phyloP scores from a whole-genome alignment of 2,888 invertebrate genomes.

The Agrotis segetum region DNA sequence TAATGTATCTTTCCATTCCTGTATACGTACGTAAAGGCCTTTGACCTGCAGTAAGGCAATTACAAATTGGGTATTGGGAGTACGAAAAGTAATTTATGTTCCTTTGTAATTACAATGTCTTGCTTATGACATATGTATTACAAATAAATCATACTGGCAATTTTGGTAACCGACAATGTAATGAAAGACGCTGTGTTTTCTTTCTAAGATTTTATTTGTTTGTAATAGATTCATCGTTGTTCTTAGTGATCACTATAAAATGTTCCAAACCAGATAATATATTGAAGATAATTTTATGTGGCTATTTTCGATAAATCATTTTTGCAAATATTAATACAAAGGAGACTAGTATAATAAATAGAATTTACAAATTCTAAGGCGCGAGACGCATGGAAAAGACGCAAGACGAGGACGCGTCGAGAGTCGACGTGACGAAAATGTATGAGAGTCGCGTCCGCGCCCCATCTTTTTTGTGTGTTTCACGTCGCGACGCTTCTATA shows the following conservation, averaged over 20 bases:
- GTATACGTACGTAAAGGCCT: not conserved
- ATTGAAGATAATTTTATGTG: too few relatives aligned
- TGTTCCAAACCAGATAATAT: not conserved
- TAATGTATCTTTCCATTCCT: not conserved
- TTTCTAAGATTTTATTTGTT: not conserved
- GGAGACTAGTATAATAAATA: too few relatives aligned
- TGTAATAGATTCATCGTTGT: not conserved
- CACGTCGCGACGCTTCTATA: too few relatives aligned
- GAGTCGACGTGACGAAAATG: too few relatives aligned
- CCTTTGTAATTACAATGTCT: constrained; percentile 40
- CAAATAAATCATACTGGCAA: constrained; percentile 37
- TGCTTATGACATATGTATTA: constrained; percentile 23
- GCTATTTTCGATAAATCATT: not conserved
- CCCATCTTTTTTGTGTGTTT: too few relatives aligned
- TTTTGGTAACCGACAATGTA: constrained; percentile 4
- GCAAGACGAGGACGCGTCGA: too few relatives aligned
- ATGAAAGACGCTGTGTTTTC: constrained; percentile 1
- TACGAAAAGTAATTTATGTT: constrained; percentile 35
- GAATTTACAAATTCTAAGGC: too few relatives aligned
- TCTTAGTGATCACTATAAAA: not conserved
- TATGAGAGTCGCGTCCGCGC: too few relatives aligned
- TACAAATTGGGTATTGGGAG: constrained; percentile 21
- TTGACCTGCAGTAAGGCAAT: constrained; percentile 15
- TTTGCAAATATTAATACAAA: not conserved
- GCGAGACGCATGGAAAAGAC: too few relatives aligned